phyloP scores from a whole-genome alignment of 1,140 invertebrate genomes.

The Drosophila lini region DNA sequence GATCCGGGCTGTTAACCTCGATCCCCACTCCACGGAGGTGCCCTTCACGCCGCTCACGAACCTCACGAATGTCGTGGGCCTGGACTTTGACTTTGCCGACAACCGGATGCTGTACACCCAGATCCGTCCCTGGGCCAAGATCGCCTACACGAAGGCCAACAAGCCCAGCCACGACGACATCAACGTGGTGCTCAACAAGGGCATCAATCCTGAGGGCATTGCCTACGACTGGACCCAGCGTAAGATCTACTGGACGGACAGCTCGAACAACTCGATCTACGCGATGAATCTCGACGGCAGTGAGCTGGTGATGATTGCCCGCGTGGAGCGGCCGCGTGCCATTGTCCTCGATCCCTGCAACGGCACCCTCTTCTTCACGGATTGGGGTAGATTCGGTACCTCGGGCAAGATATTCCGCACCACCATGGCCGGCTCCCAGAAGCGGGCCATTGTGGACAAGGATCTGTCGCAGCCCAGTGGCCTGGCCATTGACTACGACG shows the following conservation, averaged over 20 bases:
- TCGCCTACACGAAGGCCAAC: slow-evolving; percentile 91
- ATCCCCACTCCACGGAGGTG: slow-evolving; percentile 91
- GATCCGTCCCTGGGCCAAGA: slow-evolving; percentile 95
- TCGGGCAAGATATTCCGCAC: slow-evolving; percentile 97
- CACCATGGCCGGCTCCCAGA: slow-evolving; percentile 98
- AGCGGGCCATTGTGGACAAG: slow-evolving; percentile 94
- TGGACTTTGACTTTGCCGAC: slow-evolving; percentile 97
- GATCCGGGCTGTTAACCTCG: slow-evolving; percentile 93
- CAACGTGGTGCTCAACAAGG: slow-evolving; percentile 91
- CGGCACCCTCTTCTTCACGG: slow-evolving; percentile 96
- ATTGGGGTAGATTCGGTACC: slow-evolving; percentile 96
- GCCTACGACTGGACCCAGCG: slow-evolving; percentile 98
- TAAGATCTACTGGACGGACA: slow-evolving; percentile 99
- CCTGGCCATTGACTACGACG: slow-evolving; percentile 97
- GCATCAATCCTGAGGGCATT: slow-evolving; percentile 97
- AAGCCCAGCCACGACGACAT: slow-evolving; percentile 87
- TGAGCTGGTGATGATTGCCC: slow-evolving; percentile 96
- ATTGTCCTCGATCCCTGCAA: slow-evolving; percentile 99
- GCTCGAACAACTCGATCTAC: slow-evolving; percentile 96
- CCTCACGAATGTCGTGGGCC: slow-evolving; percentile 97
- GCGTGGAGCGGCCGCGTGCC: slow-evolving; percentile 96
- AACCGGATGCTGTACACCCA: slow-evolving; percentile 95
- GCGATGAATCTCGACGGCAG: slow-evolving; percentile 96
- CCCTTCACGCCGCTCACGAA: slow-evolving; percentile 95
- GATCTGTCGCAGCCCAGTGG: slow-evolving; percentile 98